Percentiles rank a stretch among this genome's conserved stretches.
phyloP scores from a whole-genome alignment of 2,113 vertebrate species.

The Periophthalmodon schlosseri region DNA sequence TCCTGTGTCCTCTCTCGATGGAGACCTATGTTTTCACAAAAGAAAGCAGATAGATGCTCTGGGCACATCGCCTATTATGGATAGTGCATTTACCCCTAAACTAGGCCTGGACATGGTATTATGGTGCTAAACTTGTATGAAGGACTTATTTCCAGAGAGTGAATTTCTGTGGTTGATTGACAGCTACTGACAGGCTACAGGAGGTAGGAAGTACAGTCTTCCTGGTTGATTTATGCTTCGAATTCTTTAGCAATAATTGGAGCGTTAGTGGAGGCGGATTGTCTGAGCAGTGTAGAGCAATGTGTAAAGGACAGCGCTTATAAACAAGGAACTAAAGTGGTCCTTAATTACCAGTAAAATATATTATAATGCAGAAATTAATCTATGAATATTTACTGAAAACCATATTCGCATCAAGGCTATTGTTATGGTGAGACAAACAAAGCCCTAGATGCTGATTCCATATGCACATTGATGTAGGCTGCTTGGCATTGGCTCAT shows the following conservation, averaged over 20 bases:
- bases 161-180: background rate
- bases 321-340: background rate
- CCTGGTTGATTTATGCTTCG: background rate
- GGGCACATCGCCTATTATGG: no score
- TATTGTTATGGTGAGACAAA: conserved; percentile 6
- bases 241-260: background rate
- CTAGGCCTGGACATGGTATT: background rate
- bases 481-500: conserved; percentile 33
- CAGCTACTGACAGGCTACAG: background rate
- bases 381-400: conserved; percentile 7
- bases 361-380: background rate
- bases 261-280: background rate
- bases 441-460: conserved; percentile 1
- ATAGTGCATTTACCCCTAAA: background rate
- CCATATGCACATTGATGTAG: conserved; percentile 27
- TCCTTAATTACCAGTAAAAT: background rate
- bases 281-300: background rate
- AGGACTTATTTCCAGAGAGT: background rate
- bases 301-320: background rate
- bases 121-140: background rate
- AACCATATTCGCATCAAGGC: background rate
- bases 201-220: background rate
- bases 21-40: no score
- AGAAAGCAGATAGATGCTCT: no score
- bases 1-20: no score